Evolutionary conservation across 2,888 invertebrate genomes (phyloP), one percentile per base, ranked within the genome.

Genomic region (Blomia tropicalis): DNA sequence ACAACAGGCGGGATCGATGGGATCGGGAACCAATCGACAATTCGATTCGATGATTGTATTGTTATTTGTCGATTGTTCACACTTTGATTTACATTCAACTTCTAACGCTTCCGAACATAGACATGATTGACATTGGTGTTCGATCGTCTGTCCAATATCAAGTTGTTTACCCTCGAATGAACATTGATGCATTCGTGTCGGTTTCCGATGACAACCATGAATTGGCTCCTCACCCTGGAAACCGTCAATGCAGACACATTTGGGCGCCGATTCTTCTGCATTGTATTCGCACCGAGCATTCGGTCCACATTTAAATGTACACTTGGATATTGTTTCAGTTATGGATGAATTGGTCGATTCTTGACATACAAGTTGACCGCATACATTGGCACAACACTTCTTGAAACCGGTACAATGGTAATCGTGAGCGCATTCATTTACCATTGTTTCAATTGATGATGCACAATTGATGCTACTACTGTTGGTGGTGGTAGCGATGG

Each of bases 81-180:
- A 66, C 25, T 59, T 30, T 27, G 58, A 56, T 17, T 41, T 63
- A 64, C 72, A 73, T 31, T 71, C 68, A 23, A 72, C 70, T 66
- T 72, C 72, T 7, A 70, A 69, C 58, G 70, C 70, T 30, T 69
- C 69, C 63, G 70, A 70, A 63, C 73, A 73, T 43, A 70, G 66
- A 62, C 73, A 73, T 59, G 70, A 70, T 11, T 70, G 70, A 63
- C 73, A 73, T 17, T 71, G 71, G 59, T 72, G 71, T 60, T 69
- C 70, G 64, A 72, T 71, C 17, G 70, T 69, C 63, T 71, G 71
- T 4, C 73, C 73, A 36, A 69, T 69, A 2, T 64, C 64, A 66
- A 71, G 72, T 25, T 71, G 71, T 29, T 67, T 68, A 63, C 71
- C 71, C 59, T 71, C 70, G 63, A 70, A 71, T n/a, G 68, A 67